Evolutionary conservation across 2,797 vertebrate species (phyloP), one percentile per base, ranked within the genome.

Genomic region (Siniperca undulata): DNA sequence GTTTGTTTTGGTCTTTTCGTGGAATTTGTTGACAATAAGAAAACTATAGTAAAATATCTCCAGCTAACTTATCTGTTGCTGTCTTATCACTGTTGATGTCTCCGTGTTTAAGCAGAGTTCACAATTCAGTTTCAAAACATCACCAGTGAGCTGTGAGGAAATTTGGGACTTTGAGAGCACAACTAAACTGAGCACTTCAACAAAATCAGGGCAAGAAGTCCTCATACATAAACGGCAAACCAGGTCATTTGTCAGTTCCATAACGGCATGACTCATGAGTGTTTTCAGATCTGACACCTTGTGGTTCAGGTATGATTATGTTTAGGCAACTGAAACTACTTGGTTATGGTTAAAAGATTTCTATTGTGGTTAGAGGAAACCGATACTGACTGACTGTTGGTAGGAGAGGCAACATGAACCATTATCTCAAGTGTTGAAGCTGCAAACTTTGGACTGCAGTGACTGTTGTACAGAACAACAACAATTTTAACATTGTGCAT

Each of bases 201-300:
- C 6, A 44, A 72, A 86, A 76, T 70, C 65, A 81, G 75, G 44
- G 22, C 75, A 86, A 64, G 58, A 83, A 19, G 30, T 70, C 68
- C 38, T 80, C 13, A 34, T 52, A 44, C 44, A 60, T 40, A 70
- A 68, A 86, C 53, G 30, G 17, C 42, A 68, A 83, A 89, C 56
- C 59, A 65, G 48, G 60, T 79, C 40, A 74, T 77, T 70, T 80
- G 19, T 74, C 70, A 70, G 48, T 62, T 77, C 16, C 27, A 46
- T 48, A 48, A 22, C 3, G 13, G 38, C 38, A 60, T 73, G 55
- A 73, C 65, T 77, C 69, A 36, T 7, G 13, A 77, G 74, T 69
- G 27, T 5, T 61, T 64, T 56, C 14, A 73, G 56, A 84, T 68
- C 11, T 58, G 22, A 9, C 44, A 44, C 14, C 30, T 40, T 73